Evolutionary conservation across 2,113 vertebrate species (phyloP), one percentile per base, ranked within the genome.

Genomic region (Thunnus maccoyii): DNA sequence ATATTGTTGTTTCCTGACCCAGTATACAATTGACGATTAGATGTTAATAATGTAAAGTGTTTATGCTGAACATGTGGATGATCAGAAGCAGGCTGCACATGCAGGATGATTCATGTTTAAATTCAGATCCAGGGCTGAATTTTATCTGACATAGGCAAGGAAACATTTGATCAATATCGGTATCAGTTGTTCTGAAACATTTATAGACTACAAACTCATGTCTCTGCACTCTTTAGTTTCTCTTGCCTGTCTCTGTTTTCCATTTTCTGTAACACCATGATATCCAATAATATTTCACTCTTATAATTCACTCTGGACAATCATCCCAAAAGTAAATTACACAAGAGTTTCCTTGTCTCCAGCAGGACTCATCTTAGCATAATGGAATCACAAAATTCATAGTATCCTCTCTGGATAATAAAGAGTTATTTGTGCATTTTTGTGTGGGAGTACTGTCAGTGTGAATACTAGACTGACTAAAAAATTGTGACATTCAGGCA

Each of bases 401-500:
- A 56, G 60, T 41, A 36, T 82, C 32, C 41, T 86, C 71, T 71
- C 69, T 60, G 55, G 36, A 70, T 89, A 88, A 89, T 94, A 78
- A 82, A 75, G 62, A 85, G 70, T 87, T 54, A 52, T 68, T 72
- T 72, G 51, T 80, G 74, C 15, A 8, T 89, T 88, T 90, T 80
- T 50, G 77, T 68, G 79, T 79, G 72, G 68, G 63, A 86, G 62
- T 46, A 74, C 78, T 79, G 76, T 82, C 83, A 77, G n/a, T 20
- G 68, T 76, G 87, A 91, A 76, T 81, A 61, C 64, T 74, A 70
- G 65, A 83, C 44, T 67, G 78, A 67, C 76, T 44, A 78, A 80
- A 92, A 91, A 93, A 93, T 90, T 86, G 84, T 91, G 91, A 86
- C 89, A 93, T 91, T 91, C 84, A 88, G 52, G 89, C 84, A 25